Evolutionary conservation across 2,888 invertebrate species (phyloP).

Genomic region (Therioaphis trifolii): DNA sequence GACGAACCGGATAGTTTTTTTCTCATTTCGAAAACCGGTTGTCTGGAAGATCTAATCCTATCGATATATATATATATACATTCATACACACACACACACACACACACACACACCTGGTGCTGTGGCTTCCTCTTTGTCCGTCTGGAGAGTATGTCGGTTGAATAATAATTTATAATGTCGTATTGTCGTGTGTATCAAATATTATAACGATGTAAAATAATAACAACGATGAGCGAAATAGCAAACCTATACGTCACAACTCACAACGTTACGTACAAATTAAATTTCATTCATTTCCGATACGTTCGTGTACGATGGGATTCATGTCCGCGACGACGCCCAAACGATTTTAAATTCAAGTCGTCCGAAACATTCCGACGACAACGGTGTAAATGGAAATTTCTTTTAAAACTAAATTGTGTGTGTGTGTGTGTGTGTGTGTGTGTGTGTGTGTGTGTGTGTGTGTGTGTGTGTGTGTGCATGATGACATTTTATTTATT

Average conservation of each 20-base stretch:
- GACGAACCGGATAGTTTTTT: slow-evolving; percentile 41
- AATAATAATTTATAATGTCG: background rate
- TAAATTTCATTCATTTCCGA: too few species aligned
- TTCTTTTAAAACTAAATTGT: background rate
- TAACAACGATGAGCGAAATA: background rate
- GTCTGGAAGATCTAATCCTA: slow-evolving; percentile 9
- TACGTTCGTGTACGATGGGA: too few species aligned
- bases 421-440: too few species aligned
- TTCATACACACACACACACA: too few species aligned
- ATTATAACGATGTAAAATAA: background rate
- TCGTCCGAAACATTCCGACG: slow-evolving; percentile 32
- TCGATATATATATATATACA: background rate
- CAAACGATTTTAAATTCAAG: slow-evolving; percentile 33
- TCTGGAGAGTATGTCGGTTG: background rate
- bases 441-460: too few species aligned
- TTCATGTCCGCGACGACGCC: background rate
- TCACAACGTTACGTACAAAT: too few species aligned
- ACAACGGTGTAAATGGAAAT: slow-evolving; percentile 18
- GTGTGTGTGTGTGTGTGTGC: too few species aligned
- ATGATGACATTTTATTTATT: too few species aligned
- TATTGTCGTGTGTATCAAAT: background rate
- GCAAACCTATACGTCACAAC: background rate
- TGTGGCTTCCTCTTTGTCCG: slow-evolving; percentile 53
- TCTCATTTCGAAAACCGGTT: slow-evolving; percentile 42
- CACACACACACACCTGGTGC: background rate